phyloP scores from a whole-genome alignment of 2,113 vertebrate species.

The Miniopterus natalensis region DNA sequence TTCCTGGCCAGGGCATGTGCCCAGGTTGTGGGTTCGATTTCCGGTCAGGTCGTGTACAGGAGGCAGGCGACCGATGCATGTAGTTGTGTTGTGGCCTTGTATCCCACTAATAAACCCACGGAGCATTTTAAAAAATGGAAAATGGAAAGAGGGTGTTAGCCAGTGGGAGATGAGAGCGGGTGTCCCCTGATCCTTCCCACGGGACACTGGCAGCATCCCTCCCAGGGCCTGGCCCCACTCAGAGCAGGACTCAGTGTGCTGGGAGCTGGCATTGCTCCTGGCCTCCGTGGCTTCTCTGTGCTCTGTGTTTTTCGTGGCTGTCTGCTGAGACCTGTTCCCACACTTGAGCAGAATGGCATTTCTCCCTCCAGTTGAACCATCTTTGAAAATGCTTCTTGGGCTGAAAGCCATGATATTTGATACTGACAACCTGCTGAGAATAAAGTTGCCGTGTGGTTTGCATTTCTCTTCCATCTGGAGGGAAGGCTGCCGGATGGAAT shows the following conservation, averaged over 20 bases:
- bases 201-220: not conserved
- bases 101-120: not conserved
- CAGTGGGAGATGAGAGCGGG: too few species aligned
- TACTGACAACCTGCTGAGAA: not conserved
- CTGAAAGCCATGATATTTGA: not conserved
- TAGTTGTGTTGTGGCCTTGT: not conserved
- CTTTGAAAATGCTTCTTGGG: not conserved
- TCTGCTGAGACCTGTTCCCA: not conserved
- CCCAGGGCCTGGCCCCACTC: not conserved
- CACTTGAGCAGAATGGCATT: rapidly evolving
- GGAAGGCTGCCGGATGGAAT: not conserved
- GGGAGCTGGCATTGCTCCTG: too few species aligned
- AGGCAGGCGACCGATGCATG: too few species aligned
- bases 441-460: not conserved
- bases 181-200: not conserved
- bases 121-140: not conserved
- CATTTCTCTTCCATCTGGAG: not conserved
- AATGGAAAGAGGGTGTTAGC: not conserved
- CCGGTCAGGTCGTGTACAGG: too few species aligned
- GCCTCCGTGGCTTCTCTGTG: not conserved
- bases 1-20: too few species aligned
- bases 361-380: not conserved
- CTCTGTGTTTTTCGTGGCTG: not conserved
- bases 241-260: too few species aligned
- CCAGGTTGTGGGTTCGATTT: too few species aligned